phyloP scores from a whole-genome alignment of 2,888 invertebrate genomes.

The Pinctada fucata region DNA sequence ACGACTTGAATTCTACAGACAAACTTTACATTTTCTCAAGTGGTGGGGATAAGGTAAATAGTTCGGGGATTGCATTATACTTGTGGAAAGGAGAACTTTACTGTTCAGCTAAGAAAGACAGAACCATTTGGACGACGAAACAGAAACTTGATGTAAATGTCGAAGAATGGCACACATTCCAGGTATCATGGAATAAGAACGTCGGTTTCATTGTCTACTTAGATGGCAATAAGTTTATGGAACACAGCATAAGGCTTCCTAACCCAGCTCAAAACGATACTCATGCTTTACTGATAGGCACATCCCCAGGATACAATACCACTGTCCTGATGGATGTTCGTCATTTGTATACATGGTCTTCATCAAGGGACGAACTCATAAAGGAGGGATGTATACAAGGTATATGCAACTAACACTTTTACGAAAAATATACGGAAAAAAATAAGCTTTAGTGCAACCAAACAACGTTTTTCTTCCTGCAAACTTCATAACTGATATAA shows the following conservation, averaged over 20 bases:
- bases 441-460: no score
- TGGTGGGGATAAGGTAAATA: constrained; percentile 52
- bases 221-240: constrained; percentile 47
- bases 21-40: constrained; percentile 61
- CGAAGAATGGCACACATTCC: constrained; percentile 48
- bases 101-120: constrained; percentile 54
- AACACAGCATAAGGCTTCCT: constrained; percentile 29
- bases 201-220: constrained; percentile 47
- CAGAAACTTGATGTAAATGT: constrained; percentile 39
- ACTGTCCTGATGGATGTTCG: constrained; percentile 51
- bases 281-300: constrained; percentile 51
- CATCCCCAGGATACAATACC: constrained; percentile 42
- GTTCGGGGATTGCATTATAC: constrained; percentile 56
- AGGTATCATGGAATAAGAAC: constrained; percentile 49
- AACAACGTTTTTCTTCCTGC: no score
- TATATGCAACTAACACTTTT: background rate
- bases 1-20: constrained; percentile 41
- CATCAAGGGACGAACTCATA: constrained; percentile 48
- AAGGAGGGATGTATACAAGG: constrained; percentile 41
- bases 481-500: no score
- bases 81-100: constrained; percentile 48
- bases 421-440: no score
- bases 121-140: constrained; percentile 44
- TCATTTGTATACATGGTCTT: constrained; percentile 56
- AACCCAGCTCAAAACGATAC: constrained; percentile 39